Percentiles rank a stretch among this genome's conserved stretches.
Evolutionary conservation across 1,140 invertebrate genomes (phyloP).

Genomic region (Latrodectus geometricus): DNA sequence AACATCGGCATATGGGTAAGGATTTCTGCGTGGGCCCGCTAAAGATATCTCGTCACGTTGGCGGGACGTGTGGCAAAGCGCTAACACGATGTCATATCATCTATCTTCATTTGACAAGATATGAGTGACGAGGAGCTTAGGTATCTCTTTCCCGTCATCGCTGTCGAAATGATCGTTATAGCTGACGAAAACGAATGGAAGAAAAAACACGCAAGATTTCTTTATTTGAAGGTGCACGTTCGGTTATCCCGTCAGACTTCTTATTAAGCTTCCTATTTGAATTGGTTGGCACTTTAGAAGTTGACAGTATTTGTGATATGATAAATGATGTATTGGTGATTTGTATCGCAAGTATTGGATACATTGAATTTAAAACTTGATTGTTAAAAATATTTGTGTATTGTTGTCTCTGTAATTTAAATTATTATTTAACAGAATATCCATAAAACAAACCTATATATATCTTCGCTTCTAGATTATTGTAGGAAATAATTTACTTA

Average conservation of each 20-base stretch:
- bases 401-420: too few relatives aligned
- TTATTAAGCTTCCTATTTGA: neutral
- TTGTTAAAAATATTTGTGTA: too few relatives aligned
- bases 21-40: too few relatives aligned
- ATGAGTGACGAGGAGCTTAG: conserved; percentile 31
- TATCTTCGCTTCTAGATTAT: too few relatives aligned
- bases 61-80: conserved; percentile 2
- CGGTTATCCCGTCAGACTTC: neutral
- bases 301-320: too few relatives aligned
- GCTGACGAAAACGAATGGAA: neutral
- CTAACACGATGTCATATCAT: conserved; percentile 14
- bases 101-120: conserved; percentile 35
- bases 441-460: too few relatives aligned
- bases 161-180: neutral
- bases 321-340: too few relatives aligned
- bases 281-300: neutral
- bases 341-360: too few relatives aligned
- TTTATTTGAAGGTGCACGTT: neutral
- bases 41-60: neutral
- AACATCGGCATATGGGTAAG: too few relatives aligned
- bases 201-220: neutral
- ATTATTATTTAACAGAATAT: too few relatives aligned
- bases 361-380: too few relatives aligned
- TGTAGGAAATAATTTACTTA: too few relatives aligned
- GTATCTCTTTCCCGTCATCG: neutral